Base-by-base conservation (phyloP, 2,797 vertebrate genomes). In the Anguilla megastoma region DNA sequence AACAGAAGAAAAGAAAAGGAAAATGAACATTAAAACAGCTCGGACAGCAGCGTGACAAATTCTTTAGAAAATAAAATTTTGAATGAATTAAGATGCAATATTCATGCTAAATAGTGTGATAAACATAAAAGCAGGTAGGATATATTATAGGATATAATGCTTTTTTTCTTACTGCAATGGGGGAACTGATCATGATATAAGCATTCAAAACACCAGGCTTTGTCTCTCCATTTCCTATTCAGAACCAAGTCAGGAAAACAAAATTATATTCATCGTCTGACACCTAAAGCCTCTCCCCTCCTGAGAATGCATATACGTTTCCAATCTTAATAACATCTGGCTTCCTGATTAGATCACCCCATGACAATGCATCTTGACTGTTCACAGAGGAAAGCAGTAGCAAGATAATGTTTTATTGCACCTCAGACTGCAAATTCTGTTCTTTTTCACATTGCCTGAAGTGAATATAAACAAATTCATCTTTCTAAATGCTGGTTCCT, bases 1-100 rank as follows among this genome's bases (percentile, higher is more conserved):
- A 96, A 95, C 85, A 95, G 88, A 96, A 87, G 85, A 87, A 91
- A 93, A 93, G 94, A 87, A 30, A 84, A 30, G 56, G 8, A 21
- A 80, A 80, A 48, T 41, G 58, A 24, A 85, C 16, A 45, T 9
- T 60, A 41, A 63, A 89, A 56, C 12, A 54, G 30, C 87, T 60
- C 24, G 63, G 80, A 80, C 45, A 30, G 27, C 45, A 16, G 27
- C n/a, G 21, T 5, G 33, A 36, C 30, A 76, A 36, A 71, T 71
- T 7, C n/a, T 79, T 41, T 16, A 16, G 74, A 79, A 79, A 79
- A 41, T 30, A 41, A 79, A 41, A 63, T 63, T 63, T 63, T 24
- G 24, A 6, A 79, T 79, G 14, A 33, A 16, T 33, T 9, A 30
- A 80, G 76, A 80, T 21, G 41, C 33, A 45, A 48, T 24, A 45